Conservation (phyloP, 2,888 invertebrate species). For the Chloroclystis v-ata region DNA sequence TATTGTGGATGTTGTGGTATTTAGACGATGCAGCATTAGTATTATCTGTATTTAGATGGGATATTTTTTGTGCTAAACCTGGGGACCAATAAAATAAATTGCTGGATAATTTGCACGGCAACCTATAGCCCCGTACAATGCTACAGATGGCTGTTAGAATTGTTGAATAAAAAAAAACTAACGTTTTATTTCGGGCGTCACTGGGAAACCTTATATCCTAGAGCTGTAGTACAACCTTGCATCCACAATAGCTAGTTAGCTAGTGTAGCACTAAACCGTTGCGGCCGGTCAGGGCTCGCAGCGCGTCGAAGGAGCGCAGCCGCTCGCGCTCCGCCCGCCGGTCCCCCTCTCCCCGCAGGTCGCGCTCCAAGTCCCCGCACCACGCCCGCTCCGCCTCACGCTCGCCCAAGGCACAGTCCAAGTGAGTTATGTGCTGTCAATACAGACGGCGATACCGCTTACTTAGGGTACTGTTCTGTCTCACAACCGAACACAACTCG, state of each 20-base stretch:
- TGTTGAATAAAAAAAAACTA: too few species aligned
- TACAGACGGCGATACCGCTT: constrained; percentile 45
- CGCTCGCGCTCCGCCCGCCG: constrained; percentile 37
- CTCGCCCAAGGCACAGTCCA: constrained; percentile 61
- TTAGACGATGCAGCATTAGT: too few species aligned
- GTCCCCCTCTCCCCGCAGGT: constrained; percentile 21
- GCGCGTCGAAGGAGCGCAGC: constrained; percentile 58
- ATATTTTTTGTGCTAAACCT: too few species aligned
- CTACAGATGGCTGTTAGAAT: too few species aligned
- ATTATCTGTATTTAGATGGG: too few species aligned
- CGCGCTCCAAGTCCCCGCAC: constrained; percentile 36
- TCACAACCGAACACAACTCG: not conserved
- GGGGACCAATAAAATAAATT: too few species aligned
- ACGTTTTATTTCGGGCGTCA: too few species aligned
- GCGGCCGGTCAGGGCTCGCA: constrained; percentile 55
- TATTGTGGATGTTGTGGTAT: constrained; percentile 8
- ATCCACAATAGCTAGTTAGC: constrained; percentile 7
- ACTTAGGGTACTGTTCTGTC: constrained; percentile 41
- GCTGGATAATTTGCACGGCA: too few species aligned
- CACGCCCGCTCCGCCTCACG: constrained; percentile 51
- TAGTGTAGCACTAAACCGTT: constrained; percentile 14
- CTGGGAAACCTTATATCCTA: not conserved
- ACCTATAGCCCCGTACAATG: too few species aligned
- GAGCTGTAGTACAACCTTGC: not conserved
- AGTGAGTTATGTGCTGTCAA: constrained; percentile 66